These are phyloP conservation scores for Urocyon cinereoargenteus DNA, from an alignment of 2,797 vertebrate genomes.

Conservation along the genomic window DNA sequence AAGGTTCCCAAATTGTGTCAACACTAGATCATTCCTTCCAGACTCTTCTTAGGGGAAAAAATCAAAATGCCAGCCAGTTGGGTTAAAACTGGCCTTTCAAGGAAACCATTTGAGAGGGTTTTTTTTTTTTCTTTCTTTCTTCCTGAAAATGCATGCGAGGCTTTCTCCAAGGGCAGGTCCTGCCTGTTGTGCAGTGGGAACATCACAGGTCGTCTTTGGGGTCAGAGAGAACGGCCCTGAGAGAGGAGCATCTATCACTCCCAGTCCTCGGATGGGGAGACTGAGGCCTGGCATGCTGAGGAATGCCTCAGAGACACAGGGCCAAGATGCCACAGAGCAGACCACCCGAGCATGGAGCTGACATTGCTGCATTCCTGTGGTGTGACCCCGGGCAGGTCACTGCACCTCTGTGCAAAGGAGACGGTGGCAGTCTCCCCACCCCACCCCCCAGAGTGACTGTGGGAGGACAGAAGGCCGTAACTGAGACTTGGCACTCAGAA, in stretches of 20 bases:
- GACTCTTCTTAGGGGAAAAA: neutral
- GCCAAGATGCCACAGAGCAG: neutral
- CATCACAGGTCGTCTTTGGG: neutral
- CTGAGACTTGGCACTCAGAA: neutral
- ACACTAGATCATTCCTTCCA: neutral
- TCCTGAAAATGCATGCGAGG: accelerated
- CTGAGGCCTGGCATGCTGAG: neutral
- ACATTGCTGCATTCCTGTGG: too few relatives aligned
- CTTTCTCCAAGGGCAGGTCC: neutral
- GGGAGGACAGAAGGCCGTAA: neutral
- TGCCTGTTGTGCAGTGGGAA: neutral
- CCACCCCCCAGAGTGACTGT: accelerated
- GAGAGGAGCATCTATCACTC: neutral
- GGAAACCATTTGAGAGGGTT: neutral
- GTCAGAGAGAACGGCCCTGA: neutral
- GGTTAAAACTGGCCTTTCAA: neutral
- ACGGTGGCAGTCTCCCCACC: accelerated
- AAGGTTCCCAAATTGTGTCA: neutral
- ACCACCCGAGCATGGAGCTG: accelerated
- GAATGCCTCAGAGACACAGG: neutral
- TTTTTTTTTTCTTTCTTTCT: neutral
- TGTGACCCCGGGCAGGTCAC: neutral
- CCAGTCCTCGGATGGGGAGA: neutral
- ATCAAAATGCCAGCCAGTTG: neutral
- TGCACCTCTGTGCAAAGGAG: neutral